Percentiles rank a stretch among this genome's conserved stretches.
Conservation (phyloP, 2,797 vertebrate species). For the Enteromius afrohamiltoni region DNA sequence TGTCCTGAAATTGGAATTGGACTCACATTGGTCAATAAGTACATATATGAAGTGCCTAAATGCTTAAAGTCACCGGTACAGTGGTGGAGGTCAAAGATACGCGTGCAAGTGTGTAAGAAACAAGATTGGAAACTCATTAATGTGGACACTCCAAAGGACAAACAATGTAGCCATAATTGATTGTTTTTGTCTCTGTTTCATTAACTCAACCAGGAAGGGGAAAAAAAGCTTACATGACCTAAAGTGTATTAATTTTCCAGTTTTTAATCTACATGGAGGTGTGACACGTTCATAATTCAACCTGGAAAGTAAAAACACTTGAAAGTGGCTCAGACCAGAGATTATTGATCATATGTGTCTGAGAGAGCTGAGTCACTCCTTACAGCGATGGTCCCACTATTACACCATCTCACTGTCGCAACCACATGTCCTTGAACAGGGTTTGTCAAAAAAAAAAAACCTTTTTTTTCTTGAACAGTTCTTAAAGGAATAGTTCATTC, state of each 20-base stretch:
- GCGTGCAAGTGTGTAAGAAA: background rate
- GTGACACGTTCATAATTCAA: slow-evolving; percentile 42
- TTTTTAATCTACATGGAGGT: slow-evolving; percentile 43
- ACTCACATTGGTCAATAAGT: background rate
- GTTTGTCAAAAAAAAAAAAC: background rate
- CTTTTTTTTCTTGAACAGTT: background rate
- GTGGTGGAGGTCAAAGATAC: slow-evolving; percentile 28
- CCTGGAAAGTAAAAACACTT: slow-evolving; percentile 26
- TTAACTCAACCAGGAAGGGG: background rate
- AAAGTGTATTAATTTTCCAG: slow-evolving; percentile 29
- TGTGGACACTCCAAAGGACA: slow-evolving; percentile 30
- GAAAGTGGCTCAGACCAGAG: slow-evolving; percentile 13
- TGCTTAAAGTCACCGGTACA: background rate
- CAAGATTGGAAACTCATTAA: slow-evolving; percentile 24
- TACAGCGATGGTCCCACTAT: background rate
- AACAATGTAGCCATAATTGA: slow-evolving; percentile 40
- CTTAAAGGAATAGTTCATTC: background rate
- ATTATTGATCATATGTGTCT: slow-evolving; percentile 40
- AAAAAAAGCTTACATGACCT: slow-evolving; percentile 18
- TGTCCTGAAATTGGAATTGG: background rate
- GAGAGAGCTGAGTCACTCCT: slow-evolving; percentile 19
- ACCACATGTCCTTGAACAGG: background rate
- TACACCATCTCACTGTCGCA: background rate
- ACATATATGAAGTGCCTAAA: background rate
- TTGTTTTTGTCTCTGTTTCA: slow-evolving; percentile 42